Evolutionary conservation across 2,113 vertebrate species (phyloP), one percentile per base, ranked within the genome.

Genomic region (Poeciliopsis occidentalis): DNA sequence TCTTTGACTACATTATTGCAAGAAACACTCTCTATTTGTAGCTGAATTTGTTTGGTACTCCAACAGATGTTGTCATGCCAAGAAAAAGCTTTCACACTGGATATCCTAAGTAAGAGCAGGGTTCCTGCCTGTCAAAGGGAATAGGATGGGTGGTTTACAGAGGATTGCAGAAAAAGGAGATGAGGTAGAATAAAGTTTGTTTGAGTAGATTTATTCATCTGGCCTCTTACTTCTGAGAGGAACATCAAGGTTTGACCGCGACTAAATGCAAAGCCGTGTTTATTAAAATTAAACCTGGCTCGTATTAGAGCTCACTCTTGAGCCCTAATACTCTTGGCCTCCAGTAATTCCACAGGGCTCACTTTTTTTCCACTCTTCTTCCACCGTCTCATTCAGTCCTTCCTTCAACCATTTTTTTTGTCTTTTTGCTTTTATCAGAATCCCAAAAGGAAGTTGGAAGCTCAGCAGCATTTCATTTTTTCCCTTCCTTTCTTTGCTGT

Each of bases 251-350:
- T 67, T 37, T n/a, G 73, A 26, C 77, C 0, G 3, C 74, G 75
- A 78, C 67, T 69, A 86, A 89, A 82, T 24, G 17, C 85, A 76
- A 79, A 88, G 78, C 69, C 2, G 1, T 79, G 80, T 76, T 60
- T 87, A 90, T 90, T 93, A 89, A 91, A 87, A 80, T 81, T 84
- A 88, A 94, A 72, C 93, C 94, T 93, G 93, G 90, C 90, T 95
- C 51, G 15, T 60, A 90, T 94, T 93, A 91, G 26, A 72, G 67
- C 3, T 1, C 63, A 71, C 81, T 85, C 85, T 88, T 81, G 79
- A 29, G 29, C 29, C 29, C 29, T 29, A 29, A 29, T 29, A 29
- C 29, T 29, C 85, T 88, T 81, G 79, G 63, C 75, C 77, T 73
- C 62, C 69, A 84, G 88, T 89, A 86, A 81, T 93, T 94, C 94